phyloP scores from a whole-genome alignment of 2,113 vertebrate species.

The Spea multiplicata region DNA sequence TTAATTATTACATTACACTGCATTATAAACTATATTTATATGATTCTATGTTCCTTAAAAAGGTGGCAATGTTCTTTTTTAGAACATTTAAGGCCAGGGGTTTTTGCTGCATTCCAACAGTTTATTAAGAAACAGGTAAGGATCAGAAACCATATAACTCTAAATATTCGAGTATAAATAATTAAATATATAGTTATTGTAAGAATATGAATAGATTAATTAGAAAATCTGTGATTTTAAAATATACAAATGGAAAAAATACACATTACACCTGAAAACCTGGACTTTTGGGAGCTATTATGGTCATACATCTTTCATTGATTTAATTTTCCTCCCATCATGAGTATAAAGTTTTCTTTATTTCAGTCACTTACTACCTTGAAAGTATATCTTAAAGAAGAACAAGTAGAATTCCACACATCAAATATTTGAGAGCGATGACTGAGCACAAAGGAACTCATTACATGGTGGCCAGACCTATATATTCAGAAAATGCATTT shows the following conservation, averaged over 20 bases:
- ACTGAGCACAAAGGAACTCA: slow-evolving; percentile 70
- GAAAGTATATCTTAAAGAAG: slow-evolving; percentile 25
- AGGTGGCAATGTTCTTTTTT: too few relatives aligned
- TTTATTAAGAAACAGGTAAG: too few relatives aligned
- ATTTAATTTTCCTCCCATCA: neutral
- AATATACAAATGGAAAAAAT: too few relatives aligned
- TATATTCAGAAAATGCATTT: slow-evolving; percentile 84
- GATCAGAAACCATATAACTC: too few relatives aligned
- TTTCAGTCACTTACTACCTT: neutral
- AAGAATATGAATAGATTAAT: too few relatives aligned
- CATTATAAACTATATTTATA: slow-evolving; percentile 23
- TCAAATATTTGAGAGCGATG: slow-evolving; percentile 60
- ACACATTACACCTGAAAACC: too few relatives aligned
- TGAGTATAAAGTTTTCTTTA: neutral
- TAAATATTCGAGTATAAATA: too few relatives aligned
- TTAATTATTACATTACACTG: slow-evolving; percentile 73
- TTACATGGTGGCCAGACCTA: slow-evolving; percentile 77
- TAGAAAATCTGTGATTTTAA: too few relatives aligned
- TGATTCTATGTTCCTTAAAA: too few relatives aligned
- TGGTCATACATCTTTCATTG: neutral
- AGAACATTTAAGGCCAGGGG: too few relatives aligned
- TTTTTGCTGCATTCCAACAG: too few relatives aligned
- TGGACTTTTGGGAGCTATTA: neutral
- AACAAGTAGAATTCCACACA: slow-evolving; percentile 5
- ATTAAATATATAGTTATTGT: too few relatives aligned